Base-by-base conservation (phyloP, 2,888 invertebrate genomes). In the Cephalotes varians region DNA sequence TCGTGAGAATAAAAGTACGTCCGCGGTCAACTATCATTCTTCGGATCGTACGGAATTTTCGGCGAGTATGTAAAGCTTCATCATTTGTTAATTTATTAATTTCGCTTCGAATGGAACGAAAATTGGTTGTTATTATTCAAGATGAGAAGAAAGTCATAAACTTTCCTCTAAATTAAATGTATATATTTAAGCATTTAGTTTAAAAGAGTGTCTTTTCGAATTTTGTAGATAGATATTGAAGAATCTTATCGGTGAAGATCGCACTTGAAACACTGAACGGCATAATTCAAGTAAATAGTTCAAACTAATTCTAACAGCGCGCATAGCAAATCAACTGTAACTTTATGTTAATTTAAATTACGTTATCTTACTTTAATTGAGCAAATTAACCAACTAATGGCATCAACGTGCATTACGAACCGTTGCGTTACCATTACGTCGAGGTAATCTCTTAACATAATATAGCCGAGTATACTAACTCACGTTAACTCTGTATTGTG, bases 361-460 rank as follows among this genome's bases (percentile, higher is more conserved):
- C 40, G 62, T 40, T 65, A 44, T 18, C 12, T 64, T 64, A 64
- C 40, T 40, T 65, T 44, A 65, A 65, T 65, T 65, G 44, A 47
- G 28, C 44, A 58, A 73, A 62, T 62, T 73, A 73, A 62, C 44
- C 18, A 74, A 65, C 65, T 37, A 76, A 76, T 49, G 34, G 47
- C 34, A 65, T 21, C 34, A 34, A 12, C 37, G 40, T 21, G 44
- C n/a, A n/a, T n/a, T n/a, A n/a, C n/a, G n/a, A n/a, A n/a, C 28
- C 73, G 49, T 74, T 74, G 47, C 49, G 44, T 37, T 65, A 18
- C 21, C 49, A 25, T 65, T 37, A 65, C 37, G 34, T 44, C 74
- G 49, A 28, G 65, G 65, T 65, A 64, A 74, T 74, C 74, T 74
- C 74, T 74, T 76, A 76, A 76, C 74, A 76, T 76, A 76, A 76